Base-by-base conservation (phyloP, 2,888 invertebrate genomes). In the Watsonalla cultraria region DNA sequence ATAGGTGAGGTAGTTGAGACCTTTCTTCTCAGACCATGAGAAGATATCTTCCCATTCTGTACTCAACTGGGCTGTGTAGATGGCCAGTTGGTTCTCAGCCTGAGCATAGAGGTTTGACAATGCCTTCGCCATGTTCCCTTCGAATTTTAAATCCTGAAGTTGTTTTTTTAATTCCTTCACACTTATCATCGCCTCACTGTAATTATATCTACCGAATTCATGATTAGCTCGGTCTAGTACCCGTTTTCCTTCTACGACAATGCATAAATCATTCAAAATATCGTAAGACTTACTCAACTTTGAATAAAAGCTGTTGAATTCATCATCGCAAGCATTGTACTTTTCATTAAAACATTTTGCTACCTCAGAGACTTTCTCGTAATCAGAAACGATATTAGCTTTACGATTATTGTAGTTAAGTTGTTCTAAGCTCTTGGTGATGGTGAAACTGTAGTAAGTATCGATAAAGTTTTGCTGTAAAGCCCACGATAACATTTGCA, bases 11-110 rank as follows among this genome's bases (percentile, higher is more conserved):
- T 71, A 79, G 57, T 78, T 71, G 0, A 86, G 64, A n/a, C 85
- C 80, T 65, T 76, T 82, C 53, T 77, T 80, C 59, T 87, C 84
- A 0, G 80, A 76, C 90, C 90, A 90, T 39, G 76, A 75, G 54
- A 90, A 90, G 14, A 90, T 80, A 39, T 86, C 84, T 54, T 90
- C 87, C 90, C 89, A 90, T 69, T 90, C 89, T 33, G 79, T 65
- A 57, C 88, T 88, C n/a, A 90, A 60, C 47, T 88, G 82, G 1
- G 90, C 87, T 15, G 74, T 73, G 54, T 85, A 90, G 9, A 90
- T 62, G 0, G 88, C 80, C 5, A 87, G 58, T 63, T 89, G 89
- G 52, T 82, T 88, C 60, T 90, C 86, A 42, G 82, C 76, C 56
- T 87, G 84, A 7, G 77, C 74, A 52, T 71, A 75, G 0, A 90